Conservation (phyloP, 2,797 vertebrate genomes). For the Falco biarmicus region DNA sequence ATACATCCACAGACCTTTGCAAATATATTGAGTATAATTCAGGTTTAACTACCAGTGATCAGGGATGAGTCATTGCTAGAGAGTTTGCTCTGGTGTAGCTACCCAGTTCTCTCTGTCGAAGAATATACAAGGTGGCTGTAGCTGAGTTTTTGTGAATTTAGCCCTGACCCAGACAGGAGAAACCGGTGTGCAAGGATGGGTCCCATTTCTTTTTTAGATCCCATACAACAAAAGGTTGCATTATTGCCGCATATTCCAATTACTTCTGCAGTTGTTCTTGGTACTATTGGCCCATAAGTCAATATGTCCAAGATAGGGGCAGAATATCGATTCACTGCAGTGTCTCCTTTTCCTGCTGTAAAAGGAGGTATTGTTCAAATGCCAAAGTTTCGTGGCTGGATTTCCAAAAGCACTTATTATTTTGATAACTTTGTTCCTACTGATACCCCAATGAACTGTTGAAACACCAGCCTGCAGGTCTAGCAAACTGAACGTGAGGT, state of each 20-base stretch:
- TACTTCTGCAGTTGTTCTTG: neutral
- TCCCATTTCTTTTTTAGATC: neutral
- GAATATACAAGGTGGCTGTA: neutral
- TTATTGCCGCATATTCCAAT: neutral
- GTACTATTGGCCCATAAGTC: neutral
- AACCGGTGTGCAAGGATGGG: accelerated
- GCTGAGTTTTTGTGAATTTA: neutral
- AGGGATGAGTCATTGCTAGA: neutral
- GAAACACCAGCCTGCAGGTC: neutral
- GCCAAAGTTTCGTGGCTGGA: neutral
- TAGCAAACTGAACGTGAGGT: neutral
- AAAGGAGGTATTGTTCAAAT: neutral
- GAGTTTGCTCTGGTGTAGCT: neutral
- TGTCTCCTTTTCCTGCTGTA: neutral
- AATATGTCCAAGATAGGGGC: neutral
- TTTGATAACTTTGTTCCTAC: neutral
- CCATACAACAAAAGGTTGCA: neutral
- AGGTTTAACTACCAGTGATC: neutral
- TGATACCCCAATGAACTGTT: neutral
- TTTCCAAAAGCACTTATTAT: neutral
- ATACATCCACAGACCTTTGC: neutral
- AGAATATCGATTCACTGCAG: neutral
- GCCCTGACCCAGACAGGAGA: neutral
- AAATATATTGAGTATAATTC: neutral
- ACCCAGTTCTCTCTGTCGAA: neutral